Base-by-base conservation (phyloP, 2,113 vertebrate genomes). In the Mesembrinibis cayennensis region DNA sequence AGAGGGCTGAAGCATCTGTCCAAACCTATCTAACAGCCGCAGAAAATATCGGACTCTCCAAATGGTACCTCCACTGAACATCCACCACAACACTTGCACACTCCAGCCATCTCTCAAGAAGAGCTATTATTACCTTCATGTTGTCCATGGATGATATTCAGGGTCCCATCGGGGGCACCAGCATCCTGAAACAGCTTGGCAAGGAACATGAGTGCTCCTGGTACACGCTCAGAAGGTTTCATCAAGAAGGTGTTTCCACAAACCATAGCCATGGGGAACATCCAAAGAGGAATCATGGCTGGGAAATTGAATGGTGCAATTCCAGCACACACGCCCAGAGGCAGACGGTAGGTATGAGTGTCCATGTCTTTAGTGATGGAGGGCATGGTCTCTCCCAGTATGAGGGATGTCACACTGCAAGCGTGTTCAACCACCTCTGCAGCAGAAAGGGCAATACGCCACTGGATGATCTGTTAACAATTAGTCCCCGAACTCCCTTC, bases 361-460 rank as follows among this genome's bases (percentile, higher is more conserved):
- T 99, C 99, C 99, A 99, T 99, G 97, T 99, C 99, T 97, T 99
- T 99, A 79, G 99, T 99, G 98, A 99, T 98, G 77, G 99, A 99
- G 77, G 99, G 99, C 97, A 99, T 98, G 36, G 99, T 99, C 97
- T 99, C 99, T 30, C 99, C 99, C 66, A 99, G 95, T 98, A 99
- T 98, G 85, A 99, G 98, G 18, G 99, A 99, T 53, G 99, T 99
- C 97, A 99, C 98, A 87, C 99, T 99, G 96, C 99, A 99, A 77
- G 99, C 97, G 62, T 99, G 99, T 95, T 99, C 99, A 87, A 99
- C 99, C 81, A 99, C 99, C 99, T 99, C 99, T 99, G 98, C 47
- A 95, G 92, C 94, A 95, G 69, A 97, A 89, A 96, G 94, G 82
- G 61, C 85, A 82, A 96, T 4, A 92, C 0, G 15, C 73, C 61